Evolutionary conservation across 2,888 invertebrate species (phyloP), one percentile per base, ranked within the genome.

Genomic region (Aphodius granarius): DNA sequence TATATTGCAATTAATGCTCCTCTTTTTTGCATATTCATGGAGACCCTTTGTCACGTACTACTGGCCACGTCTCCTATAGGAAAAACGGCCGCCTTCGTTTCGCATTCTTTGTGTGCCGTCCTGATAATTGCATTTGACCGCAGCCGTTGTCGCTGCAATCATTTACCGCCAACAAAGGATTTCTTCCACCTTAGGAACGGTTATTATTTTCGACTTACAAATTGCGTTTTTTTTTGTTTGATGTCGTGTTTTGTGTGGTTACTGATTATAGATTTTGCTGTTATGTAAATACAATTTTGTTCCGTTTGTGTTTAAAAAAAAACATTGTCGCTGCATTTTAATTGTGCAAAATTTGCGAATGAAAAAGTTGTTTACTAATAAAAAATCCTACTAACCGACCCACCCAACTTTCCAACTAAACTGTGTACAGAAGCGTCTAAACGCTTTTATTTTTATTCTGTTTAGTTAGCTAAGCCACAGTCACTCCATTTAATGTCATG

Each of bases 1-100:
- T 68, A 68, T 68, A 68, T 21, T 68, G 68, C 68, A 68, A 68
- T 68, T 68, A 68, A 68, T 68, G 68, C 68, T 21, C 68, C 22
- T 21, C 68, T 22, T n/a, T n/a, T 68, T 68, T 20, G 43, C 68
- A 68, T 68, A 68, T 68, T 68, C 68, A 68, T 68, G 68, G 21
- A 15, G 21, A n/a, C 18, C 68, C 68, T 68, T 68, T 68, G 68
- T 68, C 68, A 68, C 68, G 68, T 21, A 68, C 68, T 68, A 22
- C 68, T 20, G 20, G n/a, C 66, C 66, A 19, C 19, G 20, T 16
- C 66, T 13, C 20, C 9, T 68, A 20, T 9, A 13, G 20, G 22
- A 68, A 68, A 68, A 68, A 68, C 20, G 18, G 65, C 22, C 68
- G 68, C 20, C 21, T 68, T 68, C 20, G 68, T 21, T 68, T 19